phyloP scores from a whole-genome alignment of 2,797 vertebrate species.

The Myiotriccus ornatus region DNA sequence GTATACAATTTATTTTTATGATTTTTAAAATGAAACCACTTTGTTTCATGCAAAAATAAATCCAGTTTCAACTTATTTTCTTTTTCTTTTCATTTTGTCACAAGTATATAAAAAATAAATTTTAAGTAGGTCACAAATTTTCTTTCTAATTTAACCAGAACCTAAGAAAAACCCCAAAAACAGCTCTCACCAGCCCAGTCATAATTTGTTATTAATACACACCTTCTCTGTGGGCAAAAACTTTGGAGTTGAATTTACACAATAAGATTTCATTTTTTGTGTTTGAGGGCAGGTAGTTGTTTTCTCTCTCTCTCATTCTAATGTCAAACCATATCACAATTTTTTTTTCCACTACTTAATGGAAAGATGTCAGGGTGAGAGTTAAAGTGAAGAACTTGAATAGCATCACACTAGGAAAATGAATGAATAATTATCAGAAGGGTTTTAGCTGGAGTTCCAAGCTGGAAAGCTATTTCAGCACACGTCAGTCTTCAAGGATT shows the following conservation, averaged over 20 bases:
- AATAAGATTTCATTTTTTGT: background rate
- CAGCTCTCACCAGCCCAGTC: background rate
- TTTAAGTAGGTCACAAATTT: background rate
- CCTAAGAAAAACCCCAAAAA: background rate
- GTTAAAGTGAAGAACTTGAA: background rate
- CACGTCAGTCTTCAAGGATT: background rate
- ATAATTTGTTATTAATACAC: background rate
- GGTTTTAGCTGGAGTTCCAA: background rate
- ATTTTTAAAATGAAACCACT: background rate
- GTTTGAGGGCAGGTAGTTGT: background rate
- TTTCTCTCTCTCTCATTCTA: background rate
- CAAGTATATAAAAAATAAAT: background rate
- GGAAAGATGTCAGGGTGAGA: background rate
- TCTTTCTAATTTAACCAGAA: background rate
- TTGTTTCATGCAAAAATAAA: background rate
- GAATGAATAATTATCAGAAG: background rate
- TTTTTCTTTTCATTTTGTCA: background rate
- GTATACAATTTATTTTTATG: background rate
- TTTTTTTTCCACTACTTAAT: background rate
- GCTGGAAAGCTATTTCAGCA: background rate
- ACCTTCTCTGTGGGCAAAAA: background rate
- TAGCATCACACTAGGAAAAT: background rate
- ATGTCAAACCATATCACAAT: background rate
- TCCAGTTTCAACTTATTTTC: background rate
- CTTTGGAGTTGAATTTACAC: background rate